Evolutionary conservation across 92 coral and sea anemone genomes (phyloP), one percentile per base, ranked within the genome.

Genomic region (Epizoanthus scotinus): DNA sequence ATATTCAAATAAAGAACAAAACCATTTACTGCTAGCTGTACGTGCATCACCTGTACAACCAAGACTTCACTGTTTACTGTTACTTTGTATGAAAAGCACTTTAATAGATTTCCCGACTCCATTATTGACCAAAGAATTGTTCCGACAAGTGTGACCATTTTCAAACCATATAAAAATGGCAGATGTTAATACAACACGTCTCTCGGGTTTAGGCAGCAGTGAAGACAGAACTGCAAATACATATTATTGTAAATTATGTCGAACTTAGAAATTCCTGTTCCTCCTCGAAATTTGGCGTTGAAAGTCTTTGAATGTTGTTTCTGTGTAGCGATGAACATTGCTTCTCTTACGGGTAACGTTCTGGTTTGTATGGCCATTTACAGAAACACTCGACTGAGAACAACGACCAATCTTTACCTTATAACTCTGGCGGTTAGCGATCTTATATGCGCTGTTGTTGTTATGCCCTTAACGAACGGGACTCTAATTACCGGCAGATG

Each of bases 371-470:
- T 74, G 5, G 71, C 86, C 2, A 27, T 74, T 28, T 66, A 66
- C 71, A 83, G 71, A 29, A 83, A 73, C 67, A 67, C 58, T 20
- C 78, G 86, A n/a, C 59, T 83, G n/a, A 67, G 86, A 63, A 83
- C 82, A 62, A 73, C 75, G 17, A 69, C 64, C 22, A 73, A 83
- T 74, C 47, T 74, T 17, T 83, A 83, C 28, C 70, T 73, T 17
- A 54, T 83, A 7, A 82, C 86, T 20, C 21, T 83, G 67, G 82
- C 86, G 9, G 49, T 63, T 17, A 63, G 50, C 6, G 86, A 83
- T 54, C 74, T 83, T 31, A 40, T 83, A 22, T 83, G 82, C 55
- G 73, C 86, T 3, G 21, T 65, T 12, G 49, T 61, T 83, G 86
- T 83, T 6, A 73, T 83, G 86, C 82, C 82, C 21, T 36, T 83